Evolutionary conservation across 2,888 invertebrate species (phyloP).

Genomic region (Microctonus aethiopoides): DNA sequence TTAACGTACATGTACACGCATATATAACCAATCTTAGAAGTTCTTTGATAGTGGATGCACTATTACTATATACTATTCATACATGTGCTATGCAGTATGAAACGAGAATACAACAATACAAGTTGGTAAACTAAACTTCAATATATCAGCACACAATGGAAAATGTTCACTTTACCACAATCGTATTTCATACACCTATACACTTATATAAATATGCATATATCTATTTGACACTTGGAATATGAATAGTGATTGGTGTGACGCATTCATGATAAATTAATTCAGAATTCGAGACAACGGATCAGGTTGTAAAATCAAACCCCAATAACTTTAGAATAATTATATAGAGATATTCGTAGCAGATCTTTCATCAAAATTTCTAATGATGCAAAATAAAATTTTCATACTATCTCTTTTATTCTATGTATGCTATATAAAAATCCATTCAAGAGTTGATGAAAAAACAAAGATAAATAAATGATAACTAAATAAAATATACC

Average conservation of each 20-base stretch:
- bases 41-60: background rate
- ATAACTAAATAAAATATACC: background rate
- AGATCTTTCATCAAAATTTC: constrained; percentile 55
- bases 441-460: background rate
- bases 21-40: no score
- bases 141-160: background rate
- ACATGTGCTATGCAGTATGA: background rate
- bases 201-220: background rate
- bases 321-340: constrained; percentile 34
- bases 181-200: background rate
- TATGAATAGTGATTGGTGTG: background rate
- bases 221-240: background rate
- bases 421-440: background rate
- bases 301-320: constrained; percentile 31
- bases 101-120: background rate
- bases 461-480: background rate
- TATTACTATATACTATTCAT: background rate
- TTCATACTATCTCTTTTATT: background rate
- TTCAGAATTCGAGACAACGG: constrained; percentile 40
- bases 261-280: constrained; percentile 45
- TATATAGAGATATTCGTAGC: constrained; percentile 32
- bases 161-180: background rate
- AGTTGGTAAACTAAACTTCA: background rate
- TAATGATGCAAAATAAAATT: constrained; percentile 40
- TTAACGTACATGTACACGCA: no score